Conservation (phyloP, 2,888 invertebrate species). For the Clistopyga incitator region DNA sequence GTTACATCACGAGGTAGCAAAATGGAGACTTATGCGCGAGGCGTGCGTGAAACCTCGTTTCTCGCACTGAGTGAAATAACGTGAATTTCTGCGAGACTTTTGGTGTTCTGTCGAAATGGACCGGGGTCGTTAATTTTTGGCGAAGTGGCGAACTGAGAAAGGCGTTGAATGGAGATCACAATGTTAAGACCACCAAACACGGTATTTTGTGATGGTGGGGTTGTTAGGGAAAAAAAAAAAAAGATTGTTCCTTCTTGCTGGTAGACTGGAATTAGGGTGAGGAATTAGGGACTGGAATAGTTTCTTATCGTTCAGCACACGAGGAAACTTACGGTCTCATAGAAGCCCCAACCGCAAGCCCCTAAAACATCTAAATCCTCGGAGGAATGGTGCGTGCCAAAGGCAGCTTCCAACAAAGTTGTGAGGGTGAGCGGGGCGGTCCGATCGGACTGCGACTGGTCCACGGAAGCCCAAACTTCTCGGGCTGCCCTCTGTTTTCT, state of each 20-base stretch:
- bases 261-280: slow-evolving; percentile 34
- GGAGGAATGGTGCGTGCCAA: slow-evolving; percentile 22
- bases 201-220: no score
- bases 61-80: no score
- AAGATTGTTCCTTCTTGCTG: slow-evolving; percentile 1
- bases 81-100: no score
- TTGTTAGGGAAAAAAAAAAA: not conserved
- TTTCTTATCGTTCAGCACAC: slow-evolving; percentile 54
- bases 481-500: slow-evolving; percentile 57
- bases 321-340: slow-evolving; percentile 48
- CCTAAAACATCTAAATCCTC: slow-evolving; percentile 52
- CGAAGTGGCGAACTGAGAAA: no score
- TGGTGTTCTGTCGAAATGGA: no score
- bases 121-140: no score
- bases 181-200: no score
- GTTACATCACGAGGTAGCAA: no score
- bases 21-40: no score
- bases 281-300: slow-evolving; percentile 34
- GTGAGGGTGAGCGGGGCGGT: slow-evolving; percentile 44
- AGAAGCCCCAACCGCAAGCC: slow-evolving; percentile 12
- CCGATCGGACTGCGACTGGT: slow-evolving; percentile 35
- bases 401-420: slow-evolving; percentile 54
- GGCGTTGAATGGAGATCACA: no score
- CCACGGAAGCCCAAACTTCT: slow-evolving; percentile 57
- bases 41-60: no score